Evolutionary conservation across 2,113 vertebrate genomes (phyloP), one percentile per base, ranked within the genome.

Genomic region (Dermatemys mawii): DNA sequence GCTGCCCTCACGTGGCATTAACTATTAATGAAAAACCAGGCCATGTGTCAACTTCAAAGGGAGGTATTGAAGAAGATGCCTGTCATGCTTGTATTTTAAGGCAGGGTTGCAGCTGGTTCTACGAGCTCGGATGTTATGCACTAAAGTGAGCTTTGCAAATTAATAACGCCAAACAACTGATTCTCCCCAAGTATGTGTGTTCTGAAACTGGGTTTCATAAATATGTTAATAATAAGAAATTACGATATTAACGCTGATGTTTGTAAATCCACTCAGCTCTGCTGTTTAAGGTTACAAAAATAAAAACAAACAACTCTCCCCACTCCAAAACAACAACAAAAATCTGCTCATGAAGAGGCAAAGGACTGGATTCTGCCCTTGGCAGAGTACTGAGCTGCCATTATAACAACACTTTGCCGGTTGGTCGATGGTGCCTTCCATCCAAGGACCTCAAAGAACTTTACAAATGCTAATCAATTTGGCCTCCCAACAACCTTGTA

Each of bases 1-100:
- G 96, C 95, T 96, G 97, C 96, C 97, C 95, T 96, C 96, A 1
- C 76, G 27, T 8, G 97, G 94, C 73, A 2, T 6, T 32, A 0
- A 0, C 54, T 1, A 0, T 92, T 87, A 7, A 92, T 21, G 87
- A 85, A 29, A 87, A 44, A 22, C n/a, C 0, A 12, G 67, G 44
- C 81, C 11, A 1, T 19, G 0, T 67, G 67, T 63, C 41, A 11
- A 32, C 2, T 0, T 2, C 5, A 49, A 32, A 84, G 11, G 17
- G 22, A 22, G 9, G 78, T 8, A 2, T 12, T 7, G 21, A 38
- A 0, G 3, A 29, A 4, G 79, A 3, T 32, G 0, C 1, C 27
- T 26, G 63, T 78, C 13, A 1, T 3, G 57, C 13, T 57, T 1
- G 38, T 7, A 3, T 2, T 9, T 8, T 88, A 0, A 49, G 0